phyloP scores from a whole-genome alignment of 2,113 vertebrate species.

The Hyaena hyaena region DNA sequence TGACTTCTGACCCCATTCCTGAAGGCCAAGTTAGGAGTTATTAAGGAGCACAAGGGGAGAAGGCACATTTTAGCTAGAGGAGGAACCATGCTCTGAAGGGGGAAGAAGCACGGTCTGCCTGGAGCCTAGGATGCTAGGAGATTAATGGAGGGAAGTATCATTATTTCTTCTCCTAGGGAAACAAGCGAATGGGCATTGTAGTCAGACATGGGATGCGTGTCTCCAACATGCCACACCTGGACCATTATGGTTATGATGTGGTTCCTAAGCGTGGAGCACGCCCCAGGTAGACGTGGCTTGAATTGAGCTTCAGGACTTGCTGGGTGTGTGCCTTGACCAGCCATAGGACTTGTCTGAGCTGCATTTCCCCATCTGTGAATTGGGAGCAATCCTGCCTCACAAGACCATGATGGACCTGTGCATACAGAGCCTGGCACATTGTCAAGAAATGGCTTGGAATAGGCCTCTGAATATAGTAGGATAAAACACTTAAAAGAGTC shows the following conservation, averaged over 20 bases:
- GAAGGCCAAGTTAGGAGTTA: background rate
- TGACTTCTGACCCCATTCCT: background rate
- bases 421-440: accelerated
- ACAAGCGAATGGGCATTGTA: slow-evolving; percentile 89
- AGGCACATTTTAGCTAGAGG: background rate
- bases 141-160: background rate
- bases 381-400: background rate
- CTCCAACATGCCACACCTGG: slow-evolving; percentile 90
- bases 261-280: background rate
- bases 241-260: background rate
- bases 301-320: background rate
- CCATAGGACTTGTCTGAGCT: background rate
- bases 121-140: background rate
- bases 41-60: background rate
- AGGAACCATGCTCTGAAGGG: background rate
- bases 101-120: background rate
- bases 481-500: background rate
- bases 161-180: slow-evolving; percentile 21
- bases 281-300: background rate
- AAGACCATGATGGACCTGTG: background rate
- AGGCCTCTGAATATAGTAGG: background rate
- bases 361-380: background rate
- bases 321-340: background rate
- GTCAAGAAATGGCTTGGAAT: background rate
- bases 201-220: slow-evolving; percentile 93